Evolutionary conservation across 2,888 invertebrate species (phyloP).

Genomic region (Plebejus argus): DNA sequence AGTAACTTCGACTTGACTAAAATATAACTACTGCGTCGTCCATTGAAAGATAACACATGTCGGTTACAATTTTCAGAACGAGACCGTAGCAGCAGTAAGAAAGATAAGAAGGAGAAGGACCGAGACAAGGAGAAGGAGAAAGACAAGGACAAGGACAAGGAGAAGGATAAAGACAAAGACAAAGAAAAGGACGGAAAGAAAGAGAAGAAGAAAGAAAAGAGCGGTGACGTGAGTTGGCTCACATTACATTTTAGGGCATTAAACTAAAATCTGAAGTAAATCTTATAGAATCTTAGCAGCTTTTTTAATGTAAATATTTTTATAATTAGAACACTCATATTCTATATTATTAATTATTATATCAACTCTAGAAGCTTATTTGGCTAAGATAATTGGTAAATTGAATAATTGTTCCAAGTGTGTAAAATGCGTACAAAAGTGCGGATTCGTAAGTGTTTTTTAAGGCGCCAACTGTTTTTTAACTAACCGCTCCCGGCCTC

Average conservation of each 20-base stretch:
- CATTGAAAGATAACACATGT: neutral
- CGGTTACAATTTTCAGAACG: constrained; percentile 56
- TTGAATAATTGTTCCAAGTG: neutral
- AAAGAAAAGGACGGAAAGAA: constrained; percentile 75
- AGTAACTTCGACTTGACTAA: no score
- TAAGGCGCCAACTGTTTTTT: neutral
- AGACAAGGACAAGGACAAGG: constrained; percentile 72
- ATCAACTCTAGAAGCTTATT: neutral
- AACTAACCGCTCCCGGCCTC: neutral
- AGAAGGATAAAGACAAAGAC: constrained; percentile 68
- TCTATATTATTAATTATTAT: neutral
- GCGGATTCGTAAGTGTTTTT: neutral
- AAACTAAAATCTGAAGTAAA: neutral
- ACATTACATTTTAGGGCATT: neutral
- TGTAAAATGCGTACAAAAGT: neutral
- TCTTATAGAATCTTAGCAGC: neutral
- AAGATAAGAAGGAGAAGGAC: constrained; percentile 79
- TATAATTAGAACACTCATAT: neutral
- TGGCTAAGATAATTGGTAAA: no score
- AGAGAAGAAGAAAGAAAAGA: constrained; percentile 69
- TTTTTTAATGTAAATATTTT: neutral
- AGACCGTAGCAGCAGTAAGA: constrained; percentile 73
- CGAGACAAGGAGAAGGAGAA: constrained; percentile 69
- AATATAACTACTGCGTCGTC: no score
- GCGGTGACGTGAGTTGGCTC: constrained; percentile 44